Percentiles rank a stretch among this genome's conserved stretches.
Evolutionary conservation across 2,888 invertebrate species (phyloP).

Genomic region (Parapristionchus giblindavisi): DNA sequence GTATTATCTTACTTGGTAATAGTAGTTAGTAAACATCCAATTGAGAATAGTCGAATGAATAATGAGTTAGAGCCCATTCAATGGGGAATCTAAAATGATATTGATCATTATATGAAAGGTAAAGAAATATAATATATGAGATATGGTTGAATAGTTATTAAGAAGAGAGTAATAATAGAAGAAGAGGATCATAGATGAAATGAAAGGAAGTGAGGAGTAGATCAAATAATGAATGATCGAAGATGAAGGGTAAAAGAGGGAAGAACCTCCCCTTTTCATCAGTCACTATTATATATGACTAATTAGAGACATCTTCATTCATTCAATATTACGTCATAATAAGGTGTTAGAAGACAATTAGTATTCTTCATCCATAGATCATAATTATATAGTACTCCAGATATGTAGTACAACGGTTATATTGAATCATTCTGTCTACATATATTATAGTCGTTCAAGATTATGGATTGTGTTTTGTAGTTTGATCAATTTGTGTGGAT

Average conservation of each 20-base stretch:
- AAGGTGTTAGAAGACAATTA: no score
- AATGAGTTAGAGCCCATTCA: neutral
- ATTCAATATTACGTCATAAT: no score
- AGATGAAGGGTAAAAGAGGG: neutral
- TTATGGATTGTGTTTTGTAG: no score
- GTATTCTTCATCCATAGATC: no score
- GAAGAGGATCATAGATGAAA: neutral
- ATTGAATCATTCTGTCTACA: no score
- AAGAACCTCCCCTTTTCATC: neutral
- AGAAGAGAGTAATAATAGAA: neutral
- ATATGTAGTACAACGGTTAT: no score
- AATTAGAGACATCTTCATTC: no score
- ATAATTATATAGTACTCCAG: no score
- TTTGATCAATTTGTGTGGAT: no score
- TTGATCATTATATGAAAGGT: neutral
- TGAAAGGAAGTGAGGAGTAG: neutral
- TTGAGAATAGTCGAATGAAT: slow-evolving; percentile 51
- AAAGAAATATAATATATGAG: neutral
- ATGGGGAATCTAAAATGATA: slow-evolving; percentile 22
- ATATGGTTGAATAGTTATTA: neutral
- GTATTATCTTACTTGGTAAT: slow-evolving; percentile 60
- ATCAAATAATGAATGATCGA: neutral
- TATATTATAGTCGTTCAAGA: no score
- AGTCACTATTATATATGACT: neutral
- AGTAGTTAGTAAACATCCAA: slow-evolving; percentile 60